phyloP scores from a whole-genome alignment of 2,113 vertebrate genomes.

The Misgurnus mizolepis region DNA sequence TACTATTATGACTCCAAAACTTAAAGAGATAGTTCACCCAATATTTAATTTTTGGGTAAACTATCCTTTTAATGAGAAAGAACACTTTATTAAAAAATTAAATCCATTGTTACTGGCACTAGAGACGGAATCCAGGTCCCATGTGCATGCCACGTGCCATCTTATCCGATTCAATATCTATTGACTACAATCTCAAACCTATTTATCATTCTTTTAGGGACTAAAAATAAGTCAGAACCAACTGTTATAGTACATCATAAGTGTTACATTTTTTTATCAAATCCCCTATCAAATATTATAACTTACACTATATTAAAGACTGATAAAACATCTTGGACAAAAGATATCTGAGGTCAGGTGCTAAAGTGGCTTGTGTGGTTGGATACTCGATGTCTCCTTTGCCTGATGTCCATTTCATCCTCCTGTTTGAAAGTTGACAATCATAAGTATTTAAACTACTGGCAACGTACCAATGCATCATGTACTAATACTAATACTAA shows the following conservation, averaged over 20 bases:
- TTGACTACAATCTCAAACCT: too few species aligned
- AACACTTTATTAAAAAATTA: neutral
- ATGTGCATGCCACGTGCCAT: too few species aligned
- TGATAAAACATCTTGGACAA: neutral
- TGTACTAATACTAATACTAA: neutral
- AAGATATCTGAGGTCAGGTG: constrained; percentile 6
- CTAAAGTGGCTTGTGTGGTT: constrained; percentile 3
- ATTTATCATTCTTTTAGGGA: neutral
- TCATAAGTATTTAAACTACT: neutral
- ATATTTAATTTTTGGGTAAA: too few species aligned
- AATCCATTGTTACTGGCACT: neutral
- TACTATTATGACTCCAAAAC: neutral
- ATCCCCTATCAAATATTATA: neutral
- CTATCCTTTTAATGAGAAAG: too few species aligned
- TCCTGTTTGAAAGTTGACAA: constrained; percentile 60
- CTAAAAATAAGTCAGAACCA: too few species aligned
- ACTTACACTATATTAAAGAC: neutral
- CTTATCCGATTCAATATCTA: too few species aligned
- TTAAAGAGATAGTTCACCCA: too few species aligned
- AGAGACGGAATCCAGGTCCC: neutral
- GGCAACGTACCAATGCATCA: neutral
- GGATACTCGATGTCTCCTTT: neutral
- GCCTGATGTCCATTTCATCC: constrained; percentile 62
- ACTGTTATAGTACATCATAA: too few species aligned
- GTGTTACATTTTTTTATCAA: neutral